Conservation (phyloP, 2,888 invertebrate genomes). For the Agrochola macilenta region DNA sequence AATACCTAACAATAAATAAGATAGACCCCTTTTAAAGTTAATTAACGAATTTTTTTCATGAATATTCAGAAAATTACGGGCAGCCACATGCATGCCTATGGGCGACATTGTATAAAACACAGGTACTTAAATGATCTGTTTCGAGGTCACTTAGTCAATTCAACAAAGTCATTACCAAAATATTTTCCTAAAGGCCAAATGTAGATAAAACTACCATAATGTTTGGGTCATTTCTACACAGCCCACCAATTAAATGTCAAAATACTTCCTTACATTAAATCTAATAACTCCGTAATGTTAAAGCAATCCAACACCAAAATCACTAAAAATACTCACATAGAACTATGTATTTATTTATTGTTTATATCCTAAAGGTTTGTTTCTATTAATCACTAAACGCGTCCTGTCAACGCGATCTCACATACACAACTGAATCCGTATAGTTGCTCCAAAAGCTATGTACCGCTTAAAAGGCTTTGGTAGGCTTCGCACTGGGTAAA, state of each 20-base stretch:
- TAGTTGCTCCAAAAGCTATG: neutral
- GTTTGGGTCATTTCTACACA: neutral
- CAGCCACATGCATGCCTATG: no score
- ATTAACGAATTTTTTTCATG: no score
- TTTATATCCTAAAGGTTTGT: neutral
- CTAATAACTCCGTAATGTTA: no score
- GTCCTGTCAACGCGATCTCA: slow-evolving; percentile 6
- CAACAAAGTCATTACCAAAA: neutral
- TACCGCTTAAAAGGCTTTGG: slow-evolving; percentile 12
- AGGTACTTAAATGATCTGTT: neutral
- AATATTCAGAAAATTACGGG: no score
- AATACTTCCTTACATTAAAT: neutral
- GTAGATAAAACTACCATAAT: neutral
- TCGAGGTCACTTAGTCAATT: slow-evolving; percentile 3
- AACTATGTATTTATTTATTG: neutral
- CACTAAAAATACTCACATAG: slow-evolving; percentile 31
- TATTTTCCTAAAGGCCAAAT: no score
- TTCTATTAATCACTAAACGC: slow-evolving; percentile 22
- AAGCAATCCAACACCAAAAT: neutral
- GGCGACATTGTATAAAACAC: neutral
- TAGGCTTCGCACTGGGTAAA: slow-evolving; percentile 33
- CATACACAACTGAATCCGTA: slow-evolving; percentile 21
- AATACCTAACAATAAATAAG: no score
- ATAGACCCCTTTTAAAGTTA: no score
- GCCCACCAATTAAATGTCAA: neutral